phyloP scores from a whole-genome alignment of 2,888 invertebrate species.

The Folsomia manolachei region DNA sequence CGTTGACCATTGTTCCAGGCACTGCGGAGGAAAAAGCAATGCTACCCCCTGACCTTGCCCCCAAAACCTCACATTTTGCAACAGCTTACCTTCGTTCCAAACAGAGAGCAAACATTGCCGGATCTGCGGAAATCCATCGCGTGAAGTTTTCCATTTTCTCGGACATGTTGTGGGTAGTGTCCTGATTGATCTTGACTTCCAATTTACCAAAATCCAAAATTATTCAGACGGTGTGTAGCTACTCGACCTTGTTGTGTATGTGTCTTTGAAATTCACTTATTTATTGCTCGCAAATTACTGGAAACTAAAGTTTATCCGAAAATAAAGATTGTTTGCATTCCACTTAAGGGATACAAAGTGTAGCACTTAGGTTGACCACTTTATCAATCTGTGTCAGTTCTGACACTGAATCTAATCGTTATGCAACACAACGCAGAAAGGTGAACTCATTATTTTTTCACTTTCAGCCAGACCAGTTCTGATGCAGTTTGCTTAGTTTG shows the following conservation, averaged over 20 bases:
- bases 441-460: not conserved
- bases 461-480: not conserved
- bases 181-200: not conserved
- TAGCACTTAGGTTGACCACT: not conserved
- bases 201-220: too few species aligned
- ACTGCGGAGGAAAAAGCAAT: conserved; percentile 10
- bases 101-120: conserved; percentile 39
- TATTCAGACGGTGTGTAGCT: too few species aligned
- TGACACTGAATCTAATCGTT: not conserved
- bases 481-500: not conserved
- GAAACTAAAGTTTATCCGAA: too few species aligned
- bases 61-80: conserved; percentile 22
- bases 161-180: conserved; percentile 42
- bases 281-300: too few species aligned
- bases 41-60: too few species aligned
- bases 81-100: conserved; percentile 45
- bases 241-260: too few species aligned
- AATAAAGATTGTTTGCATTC: too few species aligned
- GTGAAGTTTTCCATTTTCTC: conserved; percentile 47
- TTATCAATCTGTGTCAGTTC: not conserved
- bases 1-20: conserved; percentile 23
- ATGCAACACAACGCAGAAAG: not conserved
- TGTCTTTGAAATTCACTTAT: too few species aligned
- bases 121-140: conserved; percentile 41
- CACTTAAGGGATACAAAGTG: too few species aligned